phyloP scores from a whole-genome alignment of 2,888 invertebrate species.

The Heliothis peltigera region DNA sequence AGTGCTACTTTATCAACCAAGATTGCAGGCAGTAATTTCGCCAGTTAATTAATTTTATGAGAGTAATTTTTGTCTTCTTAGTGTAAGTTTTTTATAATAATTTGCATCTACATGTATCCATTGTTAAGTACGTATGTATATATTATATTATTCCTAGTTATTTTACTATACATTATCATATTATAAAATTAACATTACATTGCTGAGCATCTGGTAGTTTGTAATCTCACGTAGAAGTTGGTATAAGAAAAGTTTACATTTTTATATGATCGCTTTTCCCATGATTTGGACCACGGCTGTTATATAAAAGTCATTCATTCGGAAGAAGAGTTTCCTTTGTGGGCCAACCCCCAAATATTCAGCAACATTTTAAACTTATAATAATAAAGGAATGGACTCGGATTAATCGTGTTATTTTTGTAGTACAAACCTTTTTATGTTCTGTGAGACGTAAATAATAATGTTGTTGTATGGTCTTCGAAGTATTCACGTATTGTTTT shows the following conservation, averaged over 20 bases:
- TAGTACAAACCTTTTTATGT: slow-evolving; percentile 70
- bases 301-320: slow-evolving; percentile 75
- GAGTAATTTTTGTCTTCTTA: too few relatives aligned
- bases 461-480: slow-evolving; percentile 67
- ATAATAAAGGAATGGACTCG: slow-evolving; percentile 77
- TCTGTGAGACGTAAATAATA: slow-evolving; percentile 75
- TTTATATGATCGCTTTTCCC: slow-evolving; percentile 9
- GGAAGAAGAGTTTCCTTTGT: slow-evolving; percentile 80
- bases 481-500: slow-evolving; percentile 32
- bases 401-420: slow-evolving; percentile 86
- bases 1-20: too few relatives aligned
- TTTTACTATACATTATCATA: too few relatives aligned
- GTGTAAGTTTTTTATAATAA: too few relatives aligned
- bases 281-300: slow-evolving; percentile 58
- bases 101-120: too few relatives aligned
- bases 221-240: not conserved
- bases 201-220: too few relatives aligned
- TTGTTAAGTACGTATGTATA: too few relatives aligned
- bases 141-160: too few relatives aligned
- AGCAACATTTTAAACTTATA: slow-evolving; percentile 80
- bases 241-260: not conserved
- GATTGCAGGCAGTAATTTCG: too few relatives aligned
- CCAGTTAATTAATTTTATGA: too few relatives aligned
- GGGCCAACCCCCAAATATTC: slow-evolving; percentile 70
- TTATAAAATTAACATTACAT: too few relatives aligned